These are phyloP conservation scores for Stictocephala bisonia DNA, from an alignment of 2,888 invertebrate species.

Conservation along the genomic window DNA sequence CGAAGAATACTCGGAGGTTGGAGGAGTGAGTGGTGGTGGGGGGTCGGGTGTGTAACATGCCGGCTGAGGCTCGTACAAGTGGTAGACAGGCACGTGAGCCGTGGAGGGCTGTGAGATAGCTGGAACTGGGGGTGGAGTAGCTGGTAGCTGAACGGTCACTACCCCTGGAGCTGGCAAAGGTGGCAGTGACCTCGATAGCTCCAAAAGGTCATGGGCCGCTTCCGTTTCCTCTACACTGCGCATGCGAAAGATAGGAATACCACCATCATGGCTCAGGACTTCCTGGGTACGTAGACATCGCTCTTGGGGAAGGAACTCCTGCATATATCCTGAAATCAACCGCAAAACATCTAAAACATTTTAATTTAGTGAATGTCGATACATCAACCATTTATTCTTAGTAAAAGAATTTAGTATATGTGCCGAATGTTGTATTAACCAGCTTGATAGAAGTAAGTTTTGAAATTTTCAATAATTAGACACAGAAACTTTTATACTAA, in stretches of 20 bases:
- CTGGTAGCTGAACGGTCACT: conserved; percentile 37
- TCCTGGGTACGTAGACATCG: conserved; percentile 42
- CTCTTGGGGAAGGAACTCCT: conserved; percentile 57
- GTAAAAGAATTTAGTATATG: no score
- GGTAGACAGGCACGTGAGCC: conserved; percentile 54
- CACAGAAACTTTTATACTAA: no score
- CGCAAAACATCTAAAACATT: no score
- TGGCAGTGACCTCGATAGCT: conserved; percentile 61
- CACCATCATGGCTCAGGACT: conserved; percentile 62
- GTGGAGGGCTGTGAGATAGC: conserved; percentile 30
- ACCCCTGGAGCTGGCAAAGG: conserved; percentile 63
- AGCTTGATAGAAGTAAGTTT: no score
- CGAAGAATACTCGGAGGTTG: conserved; percentile 78
- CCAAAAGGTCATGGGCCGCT: conserved; percentile 76
- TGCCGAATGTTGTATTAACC: no score
- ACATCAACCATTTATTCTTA: no score
- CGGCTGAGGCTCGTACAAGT: conserved; percentile 56
- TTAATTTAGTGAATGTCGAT: no score
- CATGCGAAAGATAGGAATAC: conserved; percentile 65
- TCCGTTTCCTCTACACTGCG: conserved; percentile 82
- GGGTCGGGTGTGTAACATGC: conserved; percentile 56
- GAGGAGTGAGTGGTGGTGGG: conserved; percentile 70
- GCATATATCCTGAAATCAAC: conserved; percentile 58
- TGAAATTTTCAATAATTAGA: no score
- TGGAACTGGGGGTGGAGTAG: conserved; percentile 49